Evolutionary conservation across 2,797 vertebrate species (phyloP), one percentile per base, ranked within the genome.

Genomic region (Argya squamiceps): DNA sequence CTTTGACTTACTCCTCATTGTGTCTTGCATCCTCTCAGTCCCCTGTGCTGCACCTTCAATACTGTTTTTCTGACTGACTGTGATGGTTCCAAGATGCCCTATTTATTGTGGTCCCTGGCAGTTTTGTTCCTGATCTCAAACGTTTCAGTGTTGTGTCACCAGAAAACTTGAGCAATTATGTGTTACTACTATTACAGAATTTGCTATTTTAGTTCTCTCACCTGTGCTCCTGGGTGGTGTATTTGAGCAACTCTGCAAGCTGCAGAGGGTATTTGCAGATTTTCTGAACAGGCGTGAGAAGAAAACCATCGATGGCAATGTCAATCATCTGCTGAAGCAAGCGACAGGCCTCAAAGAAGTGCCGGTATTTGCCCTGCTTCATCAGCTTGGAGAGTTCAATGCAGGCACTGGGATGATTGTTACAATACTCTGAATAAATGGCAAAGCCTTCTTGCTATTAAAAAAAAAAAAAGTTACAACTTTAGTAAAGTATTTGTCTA

Each of bases 251-350:
- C 95, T 99, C 99, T 27, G 99, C 99, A 88, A 99, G 98, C 97
- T 99, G 99, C 89, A 99, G 97, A 1, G 99, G 99, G 88, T 99
- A 99, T 97, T 99, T 99, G 97, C 99, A 99, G 98, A 99, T 99
- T 98, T 99, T 99, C 98, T 99, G 99, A 82, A 99, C 99, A 0
- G 99, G 99, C 0, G 99, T 99, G 91, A 99, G 99, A 87, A 99
- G 98, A 96, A 99, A 99, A 69, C 99, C 99, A 2, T 99, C 98
- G 7, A 99, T 98, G 64, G 99, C 99, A 84, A 99, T 99, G 97
- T 99, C 98, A 23, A 99, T 99, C 99, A 99, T 99, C 97, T 99
- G 99, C 97, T 99, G 99, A 39, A 99, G 99, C 87, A 99, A 98
- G 87, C 99, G 99, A 92, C 99, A 99, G 71, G 99, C 99, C 96